Conservation (phyloP, 2,113 vertebrate genomes). For the Callopanchax toddi region DNA sequence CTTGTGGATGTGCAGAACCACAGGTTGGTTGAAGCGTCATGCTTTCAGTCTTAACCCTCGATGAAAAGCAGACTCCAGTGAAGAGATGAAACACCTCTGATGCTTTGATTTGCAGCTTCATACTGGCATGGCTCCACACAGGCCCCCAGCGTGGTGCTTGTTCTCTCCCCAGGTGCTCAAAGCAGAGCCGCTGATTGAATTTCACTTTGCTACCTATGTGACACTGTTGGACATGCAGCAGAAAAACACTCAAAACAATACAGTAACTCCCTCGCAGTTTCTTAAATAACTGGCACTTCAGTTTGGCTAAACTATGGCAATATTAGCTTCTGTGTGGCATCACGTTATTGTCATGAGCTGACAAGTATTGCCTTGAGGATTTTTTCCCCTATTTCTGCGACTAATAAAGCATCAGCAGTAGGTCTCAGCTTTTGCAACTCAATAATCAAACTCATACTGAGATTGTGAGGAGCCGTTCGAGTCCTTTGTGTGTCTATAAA, state of each 20-base stretch:
- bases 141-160: constrained; percentile 67
- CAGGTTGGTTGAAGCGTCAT: constrained; percentile 62
- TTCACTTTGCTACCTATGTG: constrained; percentile 43
- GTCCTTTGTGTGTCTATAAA: constrained; percentile 59
- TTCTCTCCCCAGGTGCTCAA: constrained; percentile 71
- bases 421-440: constrained; percentile 53
- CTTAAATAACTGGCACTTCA: constrained; percentile 5
- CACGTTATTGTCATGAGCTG: constrained; percentile 41
- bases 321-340: constrained; percentile 42
- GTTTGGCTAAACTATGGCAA: constrained; percentile 38
- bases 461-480: constrained; percentile 54
- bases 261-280: background rate
- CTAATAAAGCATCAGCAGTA: constrained; percentile 67
- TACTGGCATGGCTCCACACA: constrained; percentile 54
- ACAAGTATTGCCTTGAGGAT: constrained; percentile 56
- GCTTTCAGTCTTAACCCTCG: constrained; percentile 58
- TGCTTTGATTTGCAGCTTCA: constrained; percentile 69
- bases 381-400: constrained; percentile 32
- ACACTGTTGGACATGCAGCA: constrained; percentile 26
- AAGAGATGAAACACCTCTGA: constrained; percentile 66
- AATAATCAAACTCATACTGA: constrained; percentile 61
- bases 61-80: constrained; percentile 50
- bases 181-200: constrained; percentile 58
- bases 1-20: constrained; percentile 44
- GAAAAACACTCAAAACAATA: constrained; percentile 25